These are phyloP conservation scores for Coremacera marginata DNA, from an alignment of 2,888 invertebrate species.

Conservation along the genomic window DNA sequence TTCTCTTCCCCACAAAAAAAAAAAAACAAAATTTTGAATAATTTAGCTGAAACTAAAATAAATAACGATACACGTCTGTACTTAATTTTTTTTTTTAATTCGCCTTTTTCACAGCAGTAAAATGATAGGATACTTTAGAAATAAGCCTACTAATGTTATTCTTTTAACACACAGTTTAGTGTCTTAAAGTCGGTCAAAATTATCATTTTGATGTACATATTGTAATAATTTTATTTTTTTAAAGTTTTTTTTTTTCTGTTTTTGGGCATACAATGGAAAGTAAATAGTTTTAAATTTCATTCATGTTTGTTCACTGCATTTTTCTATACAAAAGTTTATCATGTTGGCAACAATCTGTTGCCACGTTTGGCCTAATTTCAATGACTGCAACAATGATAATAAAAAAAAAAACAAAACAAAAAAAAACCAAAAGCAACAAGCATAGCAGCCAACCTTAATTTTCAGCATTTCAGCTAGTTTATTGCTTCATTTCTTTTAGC, in stretches of 20 bases:
- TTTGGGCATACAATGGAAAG: background rate
- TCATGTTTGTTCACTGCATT: background rate
- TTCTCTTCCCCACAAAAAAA: too few relatives aligned
- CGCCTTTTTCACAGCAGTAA: too few relatives aligned
- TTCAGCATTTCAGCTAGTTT: constrained; percentile 16
- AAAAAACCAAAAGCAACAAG: constrained; percentile 13
- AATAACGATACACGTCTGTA: too few relatives aligned
- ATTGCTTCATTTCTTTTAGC: constrained; percentile 23
- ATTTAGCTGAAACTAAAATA: too few relatives aligned
- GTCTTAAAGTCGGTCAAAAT: too few relatives aligned
- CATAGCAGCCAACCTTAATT: constrained; percentile 1
- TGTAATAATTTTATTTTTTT: background rate
- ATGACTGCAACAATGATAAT: background rate
- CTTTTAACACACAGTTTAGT: too few relatives aligned
- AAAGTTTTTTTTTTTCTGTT: background rate
- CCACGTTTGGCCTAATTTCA: constrained; percentile 29
- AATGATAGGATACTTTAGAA: too few relatives aligned
- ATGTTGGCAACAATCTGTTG: background rate
- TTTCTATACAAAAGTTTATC: constrained; percentile 5
- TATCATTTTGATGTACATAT: too few relatives aligned
- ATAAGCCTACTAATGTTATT: too few relatives aligned
- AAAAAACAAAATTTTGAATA: too few relatives aligned
- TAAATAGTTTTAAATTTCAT: background rate
- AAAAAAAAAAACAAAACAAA: background rate
- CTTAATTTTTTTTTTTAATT: too few relatives aligned